Base-by-base conservation (phyloP, 2,797 vertebrate genomes). In the Sebastes cheni region DNA sequence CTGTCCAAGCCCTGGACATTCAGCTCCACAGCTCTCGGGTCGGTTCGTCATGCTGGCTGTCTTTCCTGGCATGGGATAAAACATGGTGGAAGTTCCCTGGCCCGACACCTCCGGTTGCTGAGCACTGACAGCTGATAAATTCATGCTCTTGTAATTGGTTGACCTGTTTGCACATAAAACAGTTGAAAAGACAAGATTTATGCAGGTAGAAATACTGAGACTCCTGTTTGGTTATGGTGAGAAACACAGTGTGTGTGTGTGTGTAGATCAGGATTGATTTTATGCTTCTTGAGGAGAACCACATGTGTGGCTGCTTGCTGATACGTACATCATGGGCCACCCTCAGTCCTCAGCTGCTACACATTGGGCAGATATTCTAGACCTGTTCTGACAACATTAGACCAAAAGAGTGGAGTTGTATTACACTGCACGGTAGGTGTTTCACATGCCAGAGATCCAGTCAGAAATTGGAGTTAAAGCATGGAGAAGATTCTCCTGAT, bases 41-140 rank as follows among this genome's bases (percentile, higher is more conserved):
- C 42, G 46, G 36, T 80, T 71, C 64, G 59, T 58, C 32, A 50
- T 12, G 29, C 30, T 60, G 11, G 10, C 27, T 20, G 58, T 56
- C 67, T 68, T 20, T 54, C 10, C 50, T 66, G 69, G 77, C 22
- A 52, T 67, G 56, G 36, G 22, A 70, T 88, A 80, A 87, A 88
- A 70, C 75, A 79, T 46, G 5, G 39, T 16, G 65, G 54, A 65
- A 27, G 78, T 71, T 78, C 59, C 67, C 67, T 23, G 7, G 30
- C 56, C 59, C 54, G 59, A 67, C 77, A 14, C 84, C 50, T 59
- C 74, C 70, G 80, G 79, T 56, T 83, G 64, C 82, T 71, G 42
- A 20, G n/a, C 13, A 52, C 56, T 88, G 86, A 91, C 89, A 89
- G 92, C 88, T 86, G 81, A 89, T 89, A 87, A 82, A 86, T 90